Evolutionary conservation across 2,888 invertebrate genomes (phyloP).

Genomic region (Eretmocerus hayati): DNA sequence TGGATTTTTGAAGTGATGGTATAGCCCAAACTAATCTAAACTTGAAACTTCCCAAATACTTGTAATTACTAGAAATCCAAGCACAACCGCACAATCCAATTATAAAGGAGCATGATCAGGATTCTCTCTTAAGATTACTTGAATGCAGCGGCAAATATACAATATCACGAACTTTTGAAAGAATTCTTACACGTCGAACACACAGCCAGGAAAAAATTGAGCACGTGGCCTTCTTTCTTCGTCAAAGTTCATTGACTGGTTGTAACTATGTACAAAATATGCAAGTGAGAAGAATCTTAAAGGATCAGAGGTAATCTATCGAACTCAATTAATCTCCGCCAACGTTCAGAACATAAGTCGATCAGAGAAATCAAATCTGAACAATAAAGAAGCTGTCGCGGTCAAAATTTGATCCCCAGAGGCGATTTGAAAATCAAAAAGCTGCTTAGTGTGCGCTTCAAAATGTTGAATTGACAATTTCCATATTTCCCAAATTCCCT

Average conservation of each 20-base stretch:
- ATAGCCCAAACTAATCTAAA: no score
- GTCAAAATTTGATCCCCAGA: no score
- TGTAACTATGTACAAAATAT: constrained; percentile 19
- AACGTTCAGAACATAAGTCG: constrained; percentile 1
- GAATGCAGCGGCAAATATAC: constrained; percentile 9
- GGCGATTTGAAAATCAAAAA: constrained; percentile 10
- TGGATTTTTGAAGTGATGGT: no score
- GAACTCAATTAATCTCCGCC: not conserved
- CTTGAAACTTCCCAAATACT: not conserved
- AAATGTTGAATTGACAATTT: not conserved
- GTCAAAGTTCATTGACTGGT: constrained; percentile 14
- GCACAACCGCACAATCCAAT: no score
- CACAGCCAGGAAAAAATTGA: constrained; percentile 23
- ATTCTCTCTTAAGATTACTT: constrained; percentile 6
- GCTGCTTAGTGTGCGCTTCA: constrained; percentile 1
- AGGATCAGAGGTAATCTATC: not conserved
- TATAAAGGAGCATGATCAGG: not conserved
- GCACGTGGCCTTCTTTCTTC: constrained; percentile 12
- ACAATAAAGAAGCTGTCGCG: constrained; percentile 3
- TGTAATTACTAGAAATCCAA: no score
- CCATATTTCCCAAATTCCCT: not conserved
- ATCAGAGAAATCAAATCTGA: not conserved
- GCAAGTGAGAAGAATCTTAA: constrained; percentile 7
- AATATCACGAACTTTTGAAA: constrained; percentile 18
- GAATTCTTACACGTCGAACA: constrained; percentile 14